Percentiles rank a stretch among this genome's conserved stretches.
Conservation (phyloP, 2,888 invertebrate species). For the Noctua fimbriata region DNA sequence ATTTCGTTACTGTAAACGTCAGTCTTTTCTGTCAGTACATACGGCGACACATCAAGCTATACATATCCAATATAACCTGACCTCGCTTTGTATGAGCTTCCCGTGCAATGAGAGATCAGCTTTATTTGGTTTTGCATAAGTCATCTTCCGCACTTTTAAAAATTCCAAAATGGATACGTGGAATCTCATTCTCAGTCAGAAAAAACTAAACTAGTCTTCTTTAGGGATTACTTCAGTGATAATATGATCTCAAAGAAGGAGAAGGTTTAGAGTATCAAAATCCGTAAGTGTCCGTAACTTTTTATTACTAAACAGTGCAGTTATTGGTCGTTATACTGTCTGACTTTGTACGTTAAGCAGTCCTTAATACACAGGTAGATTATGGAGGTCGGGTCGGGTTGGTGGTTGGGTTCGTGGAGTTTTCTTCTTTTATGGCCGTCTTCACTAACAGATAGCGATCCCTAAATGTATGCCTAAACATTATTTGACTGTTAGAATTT, state of each 20-base stretch:
- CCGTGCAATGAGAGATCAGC: too few relatives aligned
- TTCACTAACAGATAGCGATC: neutral
- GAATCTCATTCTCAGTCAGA: neutral
- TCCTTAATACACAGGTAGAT: neutral
- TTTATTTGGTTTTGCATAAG: too few relatives aligned
- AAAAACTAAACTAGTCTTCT: neutral
- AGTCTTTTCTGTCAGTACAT: neutral
- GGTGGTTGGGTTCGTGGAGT: too few relatives aligned
- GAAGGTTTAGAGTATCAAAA: neutral
- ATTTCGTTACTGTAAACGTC: neutral
- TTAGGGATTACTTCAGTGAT: neutral
- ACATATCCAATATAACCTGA: too few relatives aligned
- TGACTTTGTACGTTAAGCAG: neutral
- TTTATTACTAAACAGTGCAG: neutral
- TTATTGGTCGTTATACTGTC: neutral
- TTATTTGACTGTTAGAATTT: neutral
- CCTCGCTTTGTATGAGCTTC: too few relatives aligned
- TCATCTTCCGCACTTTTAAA: neutral
- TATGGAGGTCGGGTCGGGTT: too few relatives aligned
- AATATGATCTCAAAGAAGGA: neutral
- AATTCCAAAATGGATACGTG: neutral
- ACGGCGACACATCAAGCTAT: too few relatives aligned
- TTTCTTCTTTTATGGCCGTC: neutral
- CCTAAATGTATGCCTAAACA: neutral
- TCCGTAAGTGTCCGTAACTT: neutral